Evolutionary conservation across 2,797 vertebrate genomes (phyloP).

Genomic region (Spondyliosoma cantharus): DNA sequence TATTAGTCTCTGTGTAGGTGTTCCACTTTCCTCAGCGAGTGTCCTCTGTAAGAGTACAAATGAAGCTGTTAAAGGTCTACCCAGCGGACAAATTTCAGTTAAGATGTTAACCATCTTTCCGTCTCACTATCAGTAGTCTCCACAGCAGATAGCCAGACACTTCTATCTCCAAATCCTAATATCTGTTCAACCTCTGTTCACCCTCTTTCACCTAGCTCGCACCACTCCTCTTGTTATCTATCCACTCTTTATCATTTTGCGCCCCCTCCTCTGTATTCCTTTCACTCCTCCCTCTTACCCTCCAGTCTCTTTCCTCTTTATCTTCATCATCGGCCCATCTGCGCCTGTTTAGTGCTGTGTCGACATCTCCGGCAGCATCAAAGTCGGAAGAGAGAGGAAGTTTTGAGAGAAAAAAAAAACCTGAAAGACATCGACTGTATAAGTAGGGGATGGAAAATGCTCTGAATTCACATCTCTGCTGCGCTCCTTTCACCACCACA

Average conservation of each 20-base stretch:
- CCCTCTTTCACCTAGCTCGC: constrained; percentile 49
- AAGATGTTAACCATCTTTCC: constrained; percentile 48
- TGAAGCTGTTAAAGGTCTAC: constrained; percentile 37
- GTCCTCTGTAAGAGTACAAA: constrained; percentile 38
- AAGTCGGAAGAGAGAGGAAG: constrained; percentile 50
- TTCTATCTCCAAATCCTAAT: constrained; percentile 52
- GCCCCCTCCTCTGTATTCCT: constrained; percentile 22
- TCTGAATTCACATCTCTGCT: constrained; percentile 62
- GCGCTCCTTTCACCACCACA: constrained; percentile 57
- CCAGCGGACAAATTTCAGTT: constrained; percentile 35
- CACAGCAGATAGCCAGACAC: constrained; percentile 38
- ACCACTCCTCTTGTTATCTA: constrained; percentile 56
- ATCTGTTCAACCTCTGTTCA: constrained; percentile 64
- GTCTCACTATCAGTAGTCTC: constrained; percentile 36
- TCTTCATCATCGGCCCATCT: constrained; percentile 66
- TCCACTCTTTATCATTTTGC: constrained; percentile 31
- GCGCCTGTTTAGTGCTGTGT: constrained; percentile 61
- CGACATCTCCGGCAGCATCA: constrained; percentile 67
- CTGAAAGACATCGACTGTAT: constrained; percentile 55
- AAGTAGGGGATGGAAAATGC: constrained; percentile 41
- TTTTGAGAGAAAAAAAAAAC: constrained; percentile 41
- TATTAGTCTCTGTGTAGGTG: constrained; percentile 25
- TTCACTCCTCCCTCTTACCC: constrained; percentile 34
- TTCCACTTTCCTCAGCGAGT: constrained; percentile 25
- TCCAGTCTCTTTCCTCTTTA: constrained; percentile 55